phyloP scores from a whole-genome alignment of 2,888 invertebrate species.

The Diloba caeruleocephala region DNA sequence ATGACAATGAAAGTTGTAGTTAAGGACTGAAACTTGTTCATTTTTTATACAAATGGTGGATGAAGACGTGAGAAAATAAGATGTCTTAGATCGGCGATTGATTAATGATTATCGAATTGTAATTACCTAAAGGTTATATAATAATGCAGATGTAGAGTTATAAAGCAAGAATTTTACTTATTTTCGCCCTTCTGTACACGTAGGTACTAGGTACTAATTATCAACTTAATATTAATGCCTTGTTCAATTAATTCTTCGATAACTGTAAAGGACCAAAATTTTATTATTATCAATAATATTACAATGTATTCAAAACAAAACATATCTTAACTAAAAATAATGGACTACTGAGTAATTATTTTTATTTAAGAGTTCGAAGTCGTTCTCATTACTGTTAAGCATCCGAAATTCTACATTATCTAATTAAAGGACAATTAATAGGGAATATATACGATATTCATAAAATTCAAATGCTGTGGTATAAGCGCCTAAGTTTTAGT shows the following conservation, averaged over 20 bases:
- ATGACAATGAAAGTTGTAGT: no score
- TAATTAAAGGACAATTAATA: slow-evolving; percentile 1
- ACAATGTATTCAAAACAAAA: slow-evolving; percentile 58
- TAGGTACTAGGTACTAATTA: slow-evolving; percentile 14
- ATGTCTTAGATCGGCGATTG: not conserved
- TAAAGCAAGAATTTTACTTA: slow-evolving; percentile 11
- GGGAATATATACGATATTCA: not conserved
- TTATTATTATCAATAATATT: slow-evolving; percentile 43
- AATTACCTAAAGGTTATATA: slow-evolving; percentile 8
- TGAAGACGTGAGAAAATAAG: not conserved
- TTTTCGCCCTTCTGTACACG: slow-evolving; percentile 8
- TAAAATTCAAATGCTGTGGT: not conserved
- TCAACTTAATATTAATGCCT: slow-evolving; percentile 35
- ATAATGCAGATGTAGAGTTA: slow-evolving; percentile 13
- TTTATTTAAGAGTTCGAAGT: slow-evolving; percentile 39
- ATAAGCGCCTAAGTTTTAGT: no score
- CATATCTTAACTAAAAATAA: slow-evolving; percentile 57
- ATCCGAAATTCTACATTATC: not conserved
- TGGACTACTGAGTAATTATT: slow-evolving; percentile 47
- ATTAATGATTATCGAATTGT: not conserved
- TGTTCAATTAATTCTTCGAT: slow-evolving; percentile 33
- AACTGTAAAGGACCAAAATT: slow-evolving; percentile 60
- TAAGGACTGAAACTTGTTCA: not conserved
- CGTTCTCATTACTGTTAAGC: not conserved
- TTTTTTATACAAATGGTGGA: slow-evolving; percentile 3